Conservation (phyloP, 2,888 invertebrate species). For the Scaeva pyrastri region DNA sequence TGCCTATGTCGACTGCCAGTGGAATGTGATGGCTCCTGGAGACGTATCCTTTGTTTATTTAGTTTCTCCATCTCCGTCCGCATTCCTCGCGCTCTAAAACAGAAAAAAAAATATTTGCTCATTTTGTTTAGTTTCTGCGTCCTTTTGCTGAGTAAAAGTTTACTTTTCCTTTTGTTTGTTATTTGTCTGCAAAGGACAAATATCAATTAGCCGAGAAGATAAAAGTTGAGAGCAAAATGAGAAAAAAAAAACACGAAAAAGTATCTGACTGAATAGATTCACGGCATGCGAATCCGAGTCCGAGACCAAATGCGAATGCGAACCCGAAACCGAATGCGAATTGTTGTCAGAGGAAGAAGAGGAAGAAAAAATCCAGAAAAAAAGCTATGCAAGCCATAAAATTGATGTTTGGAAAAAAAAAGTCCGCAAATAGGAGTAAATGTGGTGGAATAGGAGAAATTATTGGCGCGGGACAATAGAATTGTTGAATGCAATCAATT, state of each 20-base stretch:
- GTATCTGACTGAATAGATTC: constrained; percentile 15
- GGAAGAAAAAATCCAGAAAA: background rate
- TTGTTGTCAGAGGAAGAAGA: background rate
- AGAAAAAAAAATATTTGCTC: constrained; percentile 37
- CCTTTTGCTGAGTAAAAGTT: constrained; percentile 51
- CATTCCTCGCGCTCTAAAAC: background rate
- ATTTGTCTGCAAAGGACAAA: constrained; percentile 70
- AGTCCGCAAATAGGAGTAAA: no score
- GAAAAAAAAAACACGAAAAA: background rate
- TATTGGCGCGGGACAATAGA: constrained; percentile 20
- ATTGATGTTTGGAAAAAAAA: background rate
- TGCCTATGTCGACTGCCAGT: background rate
- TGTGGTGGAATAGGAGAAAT: background rate
- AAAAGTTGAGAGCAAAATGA: background rate
- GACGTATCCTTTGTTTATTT: background rate
- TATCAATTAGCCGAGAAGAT: constrained; percentile 68
- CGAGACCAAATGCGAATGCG: no score
- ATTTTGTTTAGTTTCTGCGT: constrained; percentile 37
- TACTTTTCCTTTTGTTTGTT: constrained; percentile 52
- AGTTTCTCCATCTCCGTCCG: background rate
- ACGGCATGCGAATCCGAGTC: background rate
- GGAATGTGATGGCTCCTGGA: background rate
- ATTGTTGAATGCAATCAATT: constrained; percentile 67
- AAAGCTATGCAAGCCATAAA: background rate
- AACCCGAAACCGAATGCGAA: background rate